phyloP scores from a whole-genome alignment of 2,113 vertebrate genomes.

The Pygoscelis antarcticus region DNA sequence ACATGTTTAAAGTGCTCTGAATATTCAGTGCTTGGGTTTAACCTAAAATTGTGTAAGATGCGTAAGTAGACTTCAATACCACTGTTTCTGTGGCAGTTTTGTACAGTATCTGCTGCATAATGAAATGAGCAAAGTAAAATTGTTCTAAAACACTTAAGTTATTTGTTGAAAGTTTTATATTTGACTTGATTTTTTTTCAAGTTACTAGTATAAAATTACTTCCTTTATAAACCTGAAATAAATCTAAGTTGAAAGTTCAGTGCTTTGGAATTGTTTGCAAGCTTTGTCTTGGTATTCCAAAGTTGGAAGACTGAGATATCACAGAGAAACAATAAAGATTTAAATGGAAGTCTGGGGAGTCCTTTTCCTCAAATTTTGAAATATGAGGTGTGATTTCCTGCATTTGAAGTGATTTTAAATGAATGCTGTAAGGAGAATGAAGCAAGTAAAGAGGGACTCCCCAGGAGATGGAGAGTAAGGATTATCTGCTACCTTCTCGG shows the following conservation, averaged over 20 bases:
- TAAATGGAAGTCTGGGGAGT: not conserved
- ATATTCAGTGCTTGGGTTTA: conserved; percentile 56
- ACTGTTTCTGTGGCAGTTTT: conserved; percentile 46
- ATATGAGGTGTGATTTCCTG: not conserved
- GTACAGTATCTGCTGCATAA: conserved; percentile 25
- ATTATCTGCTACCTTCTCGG: not conserved
- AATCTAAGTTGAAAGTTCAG: conserved; percentile 1
- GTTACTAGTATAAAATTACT: conserved; percentile 31
- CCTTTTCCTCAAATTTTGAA: not conserved
- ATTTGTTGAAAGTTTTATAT: conserved; percentile 49
- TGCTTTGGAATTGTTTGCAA: not conserved
- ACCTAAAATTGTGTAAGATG: not conserved
- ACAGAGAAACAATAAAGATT: not conserved
- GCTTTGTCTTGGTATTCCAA: not conserved
- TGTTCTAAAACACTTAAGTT: conserved; percentile 12
- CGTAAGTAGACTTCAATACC: conserved; percentile 4
- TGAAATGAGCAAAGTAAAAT: conserved; percentile 24
- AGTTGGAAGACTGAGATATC: not conserved
- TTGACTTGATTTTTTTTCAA: conserved; percentile 50
- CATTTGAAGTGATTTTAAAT: not conserved
- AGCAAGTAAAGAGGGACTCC: not conserved
- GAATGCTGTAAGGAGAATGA: not conserved
- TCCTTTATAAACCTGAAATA: conserved; percentile 41
- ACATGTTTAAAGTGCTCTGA: conserved; percentile 33
- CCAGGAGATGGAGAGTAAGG: not conserved